phyloP scores from a whole-genome alignment of 92 coral and sea anemone species.

The Porites divaricata region DNA sequence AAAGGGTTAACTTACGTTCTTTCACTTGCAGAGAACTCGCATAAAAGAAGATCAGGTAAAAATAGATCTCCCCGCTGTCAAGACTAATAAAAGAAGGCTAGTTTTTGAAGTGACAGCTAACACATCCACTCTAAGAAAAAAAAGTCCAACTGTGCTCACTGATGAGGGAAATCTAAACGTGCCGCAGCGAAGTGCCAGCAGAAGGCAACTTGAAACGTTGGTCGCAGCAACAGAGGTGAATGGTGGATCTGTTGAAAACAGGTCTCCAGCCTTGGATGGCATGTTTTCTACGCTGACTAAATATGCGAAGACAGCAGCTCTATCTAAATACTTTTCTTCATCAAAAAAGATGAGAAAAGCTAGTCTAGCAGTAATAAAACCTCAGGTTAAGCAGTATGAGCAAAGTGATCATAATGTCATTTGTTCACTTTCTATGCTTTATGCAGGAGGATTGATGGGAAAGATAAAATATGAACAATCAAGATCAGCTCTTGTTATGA shows the following conservation, averaged over 20 bases:
- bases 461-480: conserved; percentile 62
- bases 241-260: conserved; percentile 64
- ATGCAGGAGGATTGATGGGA: conserved; percentile 66
- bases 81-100: too few relatives aligned
- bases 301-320: conserved; percentile 45
- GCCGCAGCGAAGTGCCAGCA: conserved; percentile 54
- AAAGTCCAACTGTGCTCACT: conserved; percentile 43
- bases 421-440: conserved; percentile 60
- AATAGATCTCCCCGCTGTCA: too few relatives aligned
- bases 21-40: too few relatives aligned
- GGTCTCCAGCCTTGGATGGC: conserved; percentile 73
- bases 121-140: conserved; percentile 47
- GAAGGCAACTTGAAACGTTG: conserved; percentile 72
- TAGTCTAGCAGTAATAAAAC: not conserved
- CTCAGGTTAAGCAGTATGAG: conserved; percentile 31
- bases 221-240: conserved; percentile 66
- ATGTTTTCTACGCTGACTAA: conserved; percentile 64
- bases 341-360: conserved; percentile 44
- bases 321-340: conserved; percentile 33
- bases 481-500: conserved; percentile 58
- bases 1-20: too few relatives aligned
- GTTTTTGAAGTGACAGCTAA: not conserved
- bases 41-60: too few relatives aligned
- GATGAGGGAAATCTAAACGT: conserved; percentile 39
- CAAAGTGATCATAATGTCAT: conserved; percentile 38